A percentile compares a stretch with the other conserved stretches of the same genome.
Conservation (phyloP, 2,888 invertebrate genomes). For the Mythimna loreyi region DNA sequence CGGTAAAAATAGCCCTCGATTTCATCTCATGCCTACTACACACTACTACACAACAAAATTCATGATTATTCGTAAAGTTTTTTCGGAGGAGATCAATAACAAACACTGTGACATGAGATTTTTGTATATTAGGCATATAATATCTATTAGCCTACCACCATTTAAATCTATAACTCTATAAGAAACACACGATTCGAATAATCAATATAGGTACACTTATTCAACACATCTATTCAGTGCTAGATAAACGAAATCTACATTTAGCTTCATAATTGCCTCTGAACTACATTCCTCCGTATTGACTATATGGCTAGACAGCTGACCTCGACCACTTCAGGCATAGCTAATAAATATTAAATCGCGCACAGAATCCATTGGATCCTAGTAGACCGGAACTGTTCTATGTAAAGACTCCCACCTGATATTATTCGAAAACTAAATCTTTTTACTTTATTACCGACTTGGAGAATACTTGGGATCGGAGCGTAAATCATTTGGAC, state of each 20-base stretch:
- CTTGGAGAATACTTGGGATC: conserved; percentile 4
- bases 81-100: too few relatives aligned
- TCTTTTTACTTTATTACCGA: conserved; percentile 10
- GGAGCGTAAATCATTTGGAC: conserved; percentile 25
- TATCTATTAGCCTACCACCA: too few relatives aligned
- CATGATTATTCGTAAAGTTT: too few relatives aligned
- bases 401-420: conserved; percentile 22
- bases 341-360: conserved; percentile 43
- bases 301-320: conserved; percentile 29
- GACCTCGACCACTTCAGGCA: conserved; percentile 35
- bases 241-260: conserved; percentile 7
- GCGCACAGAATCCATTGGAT: conserved; percentile 33
- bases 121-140: too few relatives aligned
- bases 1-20: too few relatives aligned
- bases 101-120: too few relatives aligned
- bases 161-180: too few relatives aligned
- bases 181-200: neutral
- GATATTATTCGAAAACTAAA: conserved; percentile 29
- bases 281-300: conserved; percentile 41
- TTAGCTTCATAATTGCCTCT: conserved; percentile 4
- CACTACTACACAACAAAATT: too few relatives aligned
- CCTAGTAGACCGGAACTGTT: conserved; percentile 29
- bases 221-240: neutral
- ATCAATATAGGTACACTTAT: neutral
- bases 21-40: too few relatives aligned